These are phyloP conservation scores for Meandrina meandrites DNA, from an alignment of 92 coral and sea anemone species.

Conservation along the genomic window DNA sequence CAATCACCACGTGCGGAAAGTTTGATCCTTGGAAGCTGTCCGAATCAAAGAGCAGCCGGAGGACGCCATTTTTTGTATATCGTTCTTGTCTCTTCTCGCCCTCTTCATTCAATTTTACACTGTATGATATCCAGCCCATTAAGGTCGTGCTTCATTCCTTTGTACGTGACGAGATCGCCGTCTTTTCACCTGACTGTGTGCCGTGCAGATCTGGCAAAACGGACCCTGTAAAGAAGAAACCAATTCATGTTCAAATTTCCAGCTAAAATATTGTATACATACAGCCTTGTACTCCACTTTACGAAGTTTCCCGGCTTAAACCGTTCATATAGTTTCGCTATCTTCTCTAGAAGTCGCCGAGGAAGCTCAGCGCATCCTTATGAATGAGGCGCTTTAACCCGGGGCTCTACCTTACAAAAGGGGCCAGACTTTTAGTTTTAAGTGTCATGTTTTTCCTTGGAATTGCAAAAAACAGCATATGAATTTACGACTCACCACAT, in stretches of 20 bases:
- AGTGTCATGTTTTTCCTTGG: too few relatives aligned
- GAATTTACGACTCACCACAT: slow-evolving; percentile 55
- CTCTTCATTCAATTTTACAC: neutral
- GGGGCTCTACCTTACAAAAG: neutral
- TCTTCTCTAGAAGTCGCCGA: neutral
- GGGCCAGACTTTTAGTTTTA: neutral
- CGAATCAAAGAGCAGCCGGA: neutral
- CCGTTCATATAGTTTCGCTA: neutral
- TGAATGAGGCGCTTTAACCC: neutral
- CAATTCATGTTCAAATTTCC: neutral
- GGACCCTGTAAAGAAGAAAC: slow-evolving; percentile 63
- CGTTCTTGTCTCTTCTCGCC: neutral
- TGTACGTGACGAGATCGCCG: slow-evolving; percentile 53
- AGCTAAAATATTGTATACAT: too few relatives aligned
- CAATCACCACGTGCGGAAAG: neutral
- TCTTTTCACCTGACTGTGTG: slow-evolving; percentile 88
- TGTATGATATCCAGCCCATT: neutral
- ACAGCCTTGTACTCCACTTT: neutral
- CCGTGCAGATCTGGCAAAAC: slow-evolving; percentile 94
- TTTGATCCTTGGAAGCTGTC: neutral
- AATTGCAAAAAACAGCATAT: too few relatives aligned
- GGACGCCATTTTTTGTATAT: neutral
- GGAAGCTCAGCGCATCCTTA: neutral
- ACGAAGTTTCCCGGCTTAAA: neutral
- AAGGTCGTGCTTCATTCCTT: slow-evolving; percentile 20